Evolutionary conservation across 1,140 invertebrate genomes (phyloP), one percentile per base, ranked within the genome.

Genomic region (Drusus annulatus): DNA sequence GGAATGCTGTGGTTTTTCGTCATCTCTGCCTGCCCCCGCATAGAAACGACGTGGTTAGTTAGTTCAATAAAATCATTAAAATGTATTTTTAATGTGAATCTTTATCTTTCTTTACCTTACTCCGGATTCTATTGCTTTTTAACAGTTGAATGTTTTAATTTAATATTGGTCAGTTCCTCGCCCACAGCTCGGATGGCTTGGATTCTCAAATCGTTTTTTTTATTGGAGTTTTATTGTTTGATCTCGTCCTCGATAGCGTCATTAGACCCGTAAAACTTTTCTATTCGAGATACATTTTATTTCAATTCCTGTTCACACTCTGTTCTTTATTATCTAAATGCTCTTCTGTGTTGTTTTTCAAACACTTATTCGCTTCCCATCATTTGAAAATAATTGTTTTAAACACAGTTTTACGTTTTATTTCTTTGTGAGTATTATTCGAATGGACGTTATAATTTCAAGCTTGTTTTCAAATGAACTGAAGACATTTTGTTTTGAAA

Each of bases 191-290:
- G 21, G 23, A 21, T 28, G 62, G 62, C 10, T 28, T 13, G 28
- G 62, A 65, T 36, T 65, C 62, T 25, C 8, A 45, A 13, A 45
- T 45, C 36, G 36, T 8, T 7, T 45, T 45, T 28, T 69, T 69
- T 69, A 69, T 50, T 19, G 21, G 31, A 19, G 65, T 69, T 69
- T 69, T 69, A 69, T 69, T 69, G 65, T 51, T 69, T 69, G 36
- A 69, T 45, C 36, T 36, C 65, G 28, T 65, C 62, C 21, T 65
- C 62, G 7, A 28, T n/a, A 25, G 8, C 62, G 65, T 45, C 65
- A 69, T 69, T 45, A 45, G 8, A 17, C n/a, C n/a, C 36, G 45
- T 69, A 19, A 51, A 69, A 36, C 36, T 69, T 31, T 17, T 50
- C 65, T 69, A 50, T 50, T 36, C 36, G 36, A 69, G 65, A 51